A percentile compares a stretch with the other conserved stretches of the same genome.
These are phyloP conservation scores for Prorops nasuta DNA, from an alignment of 1,140 invertebrate species.

Conservation along the genomic window DNA sequence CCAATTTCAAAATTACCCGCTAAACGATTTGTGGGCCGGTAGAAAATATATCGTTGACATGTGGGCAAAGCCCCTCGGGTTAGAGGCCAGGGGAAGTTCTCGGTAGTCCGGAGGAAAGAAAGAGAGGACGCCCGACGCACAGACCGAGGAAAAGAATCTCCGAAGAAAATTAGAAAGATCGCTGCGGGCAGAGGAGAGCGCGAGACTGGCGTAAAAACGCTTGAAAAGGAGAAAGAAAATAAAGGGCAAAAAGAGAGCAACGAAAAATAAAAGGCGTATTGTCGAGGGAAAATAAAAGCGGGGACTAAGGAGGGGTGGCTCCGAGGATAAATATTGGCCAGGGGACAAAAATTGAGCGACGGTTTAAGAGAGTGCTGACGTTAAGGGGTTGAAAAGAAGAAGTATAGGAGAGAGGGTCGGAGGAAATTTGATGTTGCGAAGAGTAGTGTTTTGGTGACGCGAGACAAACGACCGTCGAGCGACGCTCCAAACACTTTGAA, in stretches of 20 bases:
- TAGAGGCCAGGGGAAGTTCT: constrained; percentile 10
- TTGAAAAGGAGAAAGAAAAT: not conserved
- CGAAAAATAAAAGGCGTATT: too few relatives aligned
- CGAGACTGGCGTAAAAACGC: constrained; percentile 8
- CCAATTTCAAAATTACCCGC: constrained; percentile 56
- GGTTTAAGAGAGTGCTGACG: constrained; percentile 18
- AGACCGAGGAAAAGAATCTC: not conserved
- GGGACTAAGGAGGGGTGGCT: constrained; percentile 2
- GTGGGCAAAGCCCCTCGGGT: constrained; percentile 42
- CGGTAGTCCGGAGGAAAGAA: constrained; percentile 8
- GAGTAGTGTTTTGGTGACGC: constrained; percentile 31
- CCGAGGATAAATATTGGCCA: constrained; percentile 11
- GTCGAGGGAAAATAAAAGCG: too few relatives aligned
- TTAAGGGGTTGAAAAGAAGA: too few relatives aligned
- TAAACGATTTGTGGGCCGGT: constrained; percentile 54
- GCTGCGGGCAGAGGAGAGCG: too few relatives aligned
- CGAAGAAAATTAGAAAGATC: too few relatives aligned
- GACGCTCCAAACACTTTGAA: constrained; percentile 36
- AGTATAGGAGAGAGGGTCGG: constrained; percentile 20
- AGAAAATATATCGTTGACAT: constrained; percentile 57
- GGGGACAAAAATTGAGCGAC: constrained; percentile 23
- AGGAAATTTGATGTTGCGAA: constrained; percentile 15
- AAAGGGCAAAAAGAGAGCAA: too few relatives aligned
- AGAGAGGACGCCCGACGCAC: not conserved
- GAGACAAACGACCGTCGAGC: constrained; percentile 40